These are phyloP conservation scores for Sminthopsis crassicaudata DNA, from an alignment of 2,113 vertebrate species.

Conservation along the genomic window DNA sequence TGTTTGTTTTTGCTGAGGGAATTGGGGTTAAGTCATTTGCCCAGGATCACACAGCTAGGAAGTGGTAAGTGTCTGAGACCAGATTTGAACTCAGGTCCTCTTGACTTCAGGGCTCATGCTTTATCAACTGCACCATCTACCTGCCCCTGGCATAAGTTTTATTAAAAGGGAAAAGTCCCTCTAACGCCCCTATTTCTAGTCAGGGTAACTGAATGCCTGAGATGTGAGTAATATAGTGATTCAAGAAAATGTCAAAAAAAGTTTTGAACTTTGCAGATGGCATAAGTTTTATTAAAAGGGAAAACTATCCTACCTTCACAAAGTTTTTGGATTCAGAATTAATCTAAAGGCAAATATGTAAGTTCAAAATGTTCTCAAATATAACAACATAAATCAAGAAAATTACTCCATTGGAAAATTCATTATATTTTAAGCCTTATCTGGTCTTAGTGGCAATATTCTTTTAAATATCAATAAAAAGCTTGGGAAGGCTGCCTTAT, in stretches of 20 bases:
- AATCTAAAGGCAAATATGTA: background rate
- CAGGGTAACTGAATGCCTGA: too few species aligned
- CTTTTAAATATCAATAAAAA: background rate
- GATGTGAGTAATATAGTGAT: background rate
- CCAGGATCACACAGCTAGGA: too few species aligned
- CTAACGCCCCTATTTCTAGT: too few species aligned
- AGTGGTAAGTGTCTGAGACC: too few species aligned
- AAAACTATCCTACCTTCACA: background rate
- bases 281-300: background rate
- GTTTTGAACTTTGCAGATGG: background rate
- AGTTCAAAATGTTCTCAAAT: background rate
- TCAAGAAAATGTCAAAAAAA: background rate
- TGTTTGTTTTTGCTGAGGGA: too few species aligned
- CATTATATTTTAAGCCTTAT: background rate
- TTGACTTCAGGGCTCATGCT: too few species aligned
- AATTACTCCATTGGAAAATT: background rate
- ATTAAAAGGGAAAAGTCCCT: too few species aligned
- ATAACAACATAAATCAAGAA: background rate
- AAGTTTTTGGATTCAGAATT: background rate
- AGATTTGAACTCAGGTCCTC: too few species aligned
- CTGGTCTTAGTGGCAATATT: background rate
- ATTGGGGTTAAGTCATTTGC: too few species aligned
- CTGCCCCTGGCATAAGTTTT: too few species aligned
- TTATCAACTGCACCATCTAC: too few species aligned
- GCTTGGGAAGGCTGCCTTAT: background rate